Percentiles rank a stretch among this genome's conserved stretches.
These are phyloP conservation scores for Hipposideros larvatus DNA, from an alignment of 2,797 vertebrate species.

Conservation along the genomic window DNA sequence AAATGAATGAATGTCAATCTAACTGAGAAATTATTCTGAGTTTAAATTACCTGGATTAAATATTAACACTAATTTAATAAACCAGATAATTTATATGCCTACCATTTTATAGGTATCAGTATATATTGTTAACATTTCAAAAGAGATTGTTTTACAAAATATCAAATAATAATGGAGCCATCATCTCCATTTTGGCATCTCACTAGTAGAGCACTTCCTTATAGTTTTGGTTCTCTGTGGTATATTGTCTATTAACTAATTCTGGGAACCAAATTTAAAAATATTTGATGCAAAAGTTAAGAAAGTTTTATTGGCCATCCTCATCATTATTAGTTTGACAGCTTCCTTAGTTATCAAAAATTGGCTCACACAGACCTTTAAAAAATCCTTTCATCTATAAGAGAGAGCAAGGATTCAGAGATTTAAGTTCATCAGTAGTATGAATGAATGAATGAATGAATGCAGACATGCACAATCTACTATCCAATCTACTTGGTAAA, in stretches of 20 bases:
- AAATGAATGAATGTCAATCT: background rate
- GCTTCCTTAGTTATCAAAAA: background rate
- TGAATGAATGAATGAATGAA: background rate
- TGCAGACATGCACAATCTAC: background rate
- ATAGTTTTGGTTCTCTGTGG: background rate
- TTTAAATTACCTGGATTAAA: background rate
- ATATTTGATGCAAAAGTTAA: background rate
- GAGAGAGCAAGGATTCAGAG: background rate
- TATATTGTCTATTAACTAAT: background rate
- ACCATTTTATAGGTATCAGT: background rate
- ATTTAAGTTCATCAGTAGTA: background rate
- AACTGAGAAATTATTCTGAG: background rate
- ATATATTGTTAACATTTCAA: background rate
- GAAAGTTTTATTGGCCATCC: background rate
- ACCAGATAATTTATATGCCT: background rate
- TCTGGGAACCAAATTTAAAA: slow-evolving; percentile 19
- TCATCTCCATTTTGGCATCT: background rate
- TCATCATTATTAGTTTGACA: background rate
- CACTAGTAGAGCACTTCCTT: background rate
- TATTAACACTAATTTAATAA: background rate
- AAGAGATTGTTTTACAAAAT: background rate
- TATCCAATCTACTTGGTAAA: background rate
- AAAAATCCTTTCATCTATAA: background rate
- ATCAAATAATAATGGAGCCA: background rate
- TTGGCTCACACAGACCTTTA: background rate